Evolutionary conservation across 2,113 vertebrate species (phyloP).

Genomic region (Platysternon megacephalum): DNA sequence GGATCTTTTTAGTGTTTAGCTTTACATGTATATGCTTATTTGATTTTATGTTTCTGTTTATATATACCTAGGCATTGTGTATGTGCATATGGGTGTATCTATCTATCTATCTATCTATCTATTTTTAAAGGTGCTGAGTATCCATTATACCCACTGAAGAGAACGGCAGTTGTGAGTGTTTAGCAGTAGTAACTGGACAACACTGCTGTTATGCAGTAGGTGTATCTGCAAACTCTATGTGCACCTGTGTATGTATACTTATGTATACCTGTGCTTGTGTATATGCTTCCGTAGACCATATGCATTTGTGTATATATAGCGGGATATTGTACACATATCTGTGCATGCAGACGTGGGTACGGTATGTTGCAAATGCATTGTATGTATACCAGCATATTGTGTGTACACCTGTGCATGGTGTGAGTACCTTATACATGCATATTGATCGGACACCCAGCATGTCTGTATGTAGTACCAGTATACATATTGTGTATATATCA

Average conservation of each 20-base stretch:
- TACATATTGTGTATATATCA: not conserved
- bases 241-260: not conserved
- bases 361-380: not conserved
- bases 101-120: not conserved
- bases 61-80: not conserved
- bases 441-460: not conserved
- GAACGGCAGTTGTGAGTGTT: not conserved
- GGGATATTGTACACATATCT: not conserved
- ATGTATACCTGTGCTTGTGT: rapidly evolving
- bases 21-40: rapidly evolving
- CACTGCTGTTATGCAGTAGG: not conserved
- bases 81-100: not conserved
- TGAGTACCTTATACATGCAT: not conserved
- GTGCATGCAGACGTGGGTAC: not conserved
- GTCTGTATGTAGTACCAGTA: not conserved
- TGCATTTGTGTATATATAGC: rapidly evolving
- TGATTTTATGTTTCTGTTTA: rapidly evolving
- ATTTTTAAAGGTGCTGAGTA: not conserved
- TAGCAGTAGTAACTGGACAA: not conserved
- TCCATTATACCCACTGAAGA: not conserved
- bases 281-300: not conserved
- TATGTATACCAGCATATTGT: not conserved
- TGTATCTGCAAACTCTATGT: not conserved
- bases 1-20: not conserved
- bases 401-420: not conserved